Conservation (phyloP, 30 jellyfish, hydroid and myxozoan species). For the Hydractinia echinata region DNA sequence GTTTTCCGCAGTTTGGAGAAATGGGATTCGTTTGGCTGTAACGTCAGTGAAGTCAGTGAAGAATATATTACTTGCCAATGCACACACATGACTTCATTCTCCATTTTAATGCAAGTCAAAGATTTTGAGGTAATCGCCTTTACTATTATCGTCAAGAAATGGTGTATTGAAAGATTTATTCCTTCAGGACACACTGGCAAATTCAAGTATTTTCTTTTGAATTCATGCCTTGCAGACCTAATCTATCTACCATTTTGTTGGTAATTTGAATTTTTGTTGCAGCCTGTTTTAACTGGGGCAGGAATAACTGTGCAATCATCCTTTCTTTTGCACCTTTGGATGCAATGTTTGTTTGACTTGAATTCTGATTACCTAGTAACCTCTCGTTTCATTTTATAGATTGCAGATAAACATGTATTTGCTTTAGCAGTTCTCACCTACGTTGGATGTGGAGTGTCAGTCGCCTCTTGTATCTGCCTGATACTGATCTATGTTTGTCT, state of each 20-base stretch:
- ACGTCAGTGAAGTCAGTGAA: not conserved
- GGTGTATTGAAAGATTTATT: too few relatives aligned
- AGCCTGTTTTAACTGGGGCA: too few relatives aligned
- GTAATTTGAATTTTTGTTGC: too few relatives aligned
- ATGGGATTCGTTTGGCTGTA: conserved; percentile 29
- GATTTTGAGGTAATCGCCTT: conserved; percentile 2
- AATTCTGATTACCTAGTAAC: not conserved
- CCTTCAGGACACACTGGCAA: too few relatives aligned
- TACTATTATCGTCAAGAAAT: not conserved
- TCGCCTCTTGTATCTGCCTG: conserved; percentile 30
- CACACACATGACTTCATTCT: conserved; percentile 32
- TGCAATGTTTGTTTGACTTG: not conserved
- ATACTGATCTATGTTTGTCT: conserved; percentile 22
- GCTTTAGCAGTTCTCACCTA: conserved; percentile 17
- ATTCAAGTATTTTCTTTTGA: too few relatives aligned
- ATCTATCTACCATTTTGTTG: too few relatives aligned
- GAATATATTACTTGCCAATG: conserved; percentile 21
- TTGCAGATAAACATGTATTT: conserved; percentile 18
- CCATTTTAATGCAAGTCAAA: conserved; percentile 22
- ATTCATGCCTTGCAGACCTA: too few relatives aligned
- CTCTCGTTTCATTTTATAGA: not conserved
- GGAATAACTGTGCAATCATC: too few relatives aligned
- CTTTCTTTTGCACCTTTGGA: too few relatives aligned
- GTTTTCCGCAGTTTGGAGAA: not conserved
- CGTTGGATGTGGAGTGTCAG: conserved; percentile 33